Evolutionary conservation across 2,113 vertebrate genomes (phyloP), one percentile per base, ranked within the genome.

Genomic region (Myxocyprinus asiaticus): DNA sequence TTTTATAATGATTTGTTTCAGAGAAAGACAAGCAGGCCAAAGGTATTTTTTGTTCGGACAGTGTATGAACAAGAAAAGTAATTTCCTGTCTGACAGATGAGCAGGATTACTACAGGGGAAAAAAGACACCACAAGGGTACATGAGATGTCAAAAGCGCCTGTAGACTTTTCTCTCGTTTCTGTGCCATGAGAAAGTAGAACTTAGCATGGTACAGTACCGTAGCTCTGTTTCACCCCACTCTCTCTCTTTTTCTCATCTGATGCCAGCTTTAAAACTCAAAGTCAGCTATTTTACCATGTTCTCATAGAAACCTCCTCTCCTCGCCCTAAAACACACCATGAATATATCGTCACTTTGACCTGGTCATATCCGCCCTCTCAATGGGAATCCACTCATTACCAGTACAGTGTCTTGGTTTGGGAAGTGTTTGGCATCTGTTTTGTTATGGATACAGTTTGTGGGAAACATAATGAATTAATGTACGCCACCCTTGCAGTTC

Each of bases 101-200:
- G 50, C 78, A n/a, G 50, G 44, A 55, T 71, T 73, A 62, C 22
- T 33, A 33, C 22, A 3, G 22, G 22, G 22, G 22, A 3, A 33
- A 33, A 33, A 33, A 33, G 22, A 33, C 3, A 3, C 22, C 22
- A 33, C 17, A 55, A 6, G 22, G 48, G 63, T 71, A 59, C 70
- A 78, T n/a, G 42, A 74, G 74, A 71, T 56, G 67, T 65, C 80
- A 72, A 48, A 33, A 64, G 47, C 68, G 9, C 11, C 14, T 59
- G 43, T 22, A 45, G 7, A 67, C 53, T 74, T 79, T 56, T 10
- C 71, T 82, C n/a, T 74, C 48, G n/a, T 53, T 67, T 15, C 78
- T 79, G 84, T 91, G 91, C 90, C 90, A 92, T 90, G 84, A 90
- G 84, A 1, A 33, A 81, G 42, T 74, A 74, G 87, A 88, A 87